Conservation (phyloP, 1,140 invertebrate species). For the Sinonovacula constricta region DNA sequence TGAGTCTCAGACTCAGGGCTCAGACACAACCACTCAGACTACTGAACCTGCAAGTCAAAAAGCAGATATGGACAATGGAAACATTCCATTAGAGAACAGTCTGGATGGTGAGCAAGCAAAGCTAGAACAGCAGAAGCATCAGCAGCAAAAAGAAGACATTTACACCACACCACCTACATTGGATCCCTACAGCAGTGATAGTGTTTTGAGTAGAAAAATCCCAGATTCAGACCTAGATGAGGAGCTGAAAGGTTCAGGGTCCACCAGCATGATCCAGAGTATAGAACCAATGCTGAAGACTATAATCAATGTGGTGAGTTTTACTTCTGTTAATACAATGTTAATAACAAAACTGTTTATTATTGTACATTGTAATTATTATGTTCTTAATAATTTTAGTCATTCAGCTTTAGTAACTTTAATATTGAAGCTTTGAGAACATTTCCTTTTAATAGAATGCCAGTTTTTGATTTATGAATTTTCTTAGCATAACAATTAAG, state of each 20-base stretch:
- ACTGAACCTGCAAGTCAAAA: not conserved
- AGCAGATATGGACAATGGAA: not conserved
- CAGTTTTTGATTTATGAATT: too few species aligned
- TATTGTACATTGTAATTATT: too few species aligned
- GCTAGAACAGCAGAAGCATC: too few species aligned
- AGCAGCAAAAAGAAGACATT: not conserved
- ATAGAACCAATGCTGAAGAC: constrained; percentile 57
- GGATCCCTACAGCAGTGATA: constrained; percentile 27
- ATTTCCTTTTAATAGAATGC: too few species aligned
- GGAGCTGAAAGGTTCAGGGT: constrained; percentile 41
- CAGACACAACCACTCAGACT: not conserved
- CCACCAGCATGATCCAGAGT: constrained; percentile 32
- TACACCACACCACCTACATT: not conserved
- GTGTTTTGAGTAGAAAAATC: constrained; percentile 23
- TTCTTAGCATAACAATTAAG: too few species aligned
- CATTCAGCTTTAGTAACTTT: too few species aligned
- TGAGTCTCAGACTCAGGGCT: too few species aligned
- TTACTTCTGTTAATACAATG: not conserved
- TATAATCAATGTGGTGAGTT: constrained; percentile 61
- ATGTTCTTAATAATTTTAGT: too few species aligned
- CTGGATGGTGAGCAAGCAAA: too few species aligned
- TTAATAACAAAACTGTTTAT: too few species aligned
- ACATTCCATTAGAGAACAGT: not conserved
- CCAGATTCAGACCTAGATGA: constrained; percentile 53
- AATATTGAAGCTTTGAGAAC: too few species aligned